These are phyloP conservation scores for Sialis fuliginosa DNA, from an alignment of 2,888 invertebrate genomes.

Conservation along the genomic window DNA sequence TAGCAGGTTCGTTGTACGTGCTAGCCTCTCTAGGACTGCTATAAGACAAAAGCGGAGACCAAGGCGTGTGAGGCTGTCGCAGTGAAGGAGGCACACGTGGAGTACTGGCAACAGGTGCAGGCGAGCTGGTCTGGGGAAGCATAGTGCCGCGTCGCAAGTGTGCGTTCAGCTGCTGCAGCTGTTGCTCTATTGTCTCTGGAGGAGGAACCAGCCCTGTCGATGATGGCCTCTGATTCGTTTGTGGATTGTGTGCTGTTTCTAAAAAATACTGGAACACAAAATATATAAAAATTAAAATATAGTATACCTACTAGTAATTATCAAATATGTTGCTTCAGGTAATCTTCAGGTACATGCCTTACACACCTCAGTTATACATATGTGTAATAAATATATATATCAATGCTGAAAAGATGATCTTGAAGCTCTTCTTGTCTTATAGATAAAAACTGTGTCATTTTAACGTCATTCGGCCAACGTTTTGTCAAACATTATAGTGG, in stretches of 20 bases:
- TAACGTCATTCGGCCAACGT: too few relatives aligned
- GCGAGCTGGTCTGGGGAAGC: slow-evolving; percentile 9
- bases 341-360: too few relatives aligned
- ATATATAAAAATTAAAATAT: too few relatives aligned
- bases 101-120: slow-evolving; percentile 11
- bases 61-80: slow-evolving; percentile 4
- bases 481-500: too few relatives aligned
- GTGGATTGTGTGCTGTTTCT: slow-evolving; percentile 78
- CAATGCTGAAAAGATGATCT: too few relatives aligned
- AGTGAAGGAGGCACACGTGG: slow-evolving; percentile 7
- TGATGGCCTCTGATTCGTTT: slow-evolving; percentile 53
- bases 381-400: too few relatives aligned
- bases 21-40: not conserved
- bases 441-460: too few relatives aligned
- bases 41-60: not conserved
- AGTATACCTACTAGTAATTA: not conserved
- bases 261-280: slow-evolving; percentile 57
- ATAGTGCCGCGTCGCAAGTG: slow-evolving; percentile 14
- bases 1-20: slow-evolving; percentile 1
- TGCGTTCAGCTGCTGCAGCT: slow-evolving; percentile 19
- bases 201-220: slow-evolving; percentile 24
- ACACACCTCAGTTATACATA: too few relatives aligned
- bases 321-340: too few relatives aligned
- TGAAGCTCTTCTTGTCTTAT: too few relatives aligned
- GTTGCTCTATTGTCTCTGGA: slow-evolving; percentile 6